Conservation (phyloP, 2,113 vertebrate species). For the Cottus gobio region DNA sequence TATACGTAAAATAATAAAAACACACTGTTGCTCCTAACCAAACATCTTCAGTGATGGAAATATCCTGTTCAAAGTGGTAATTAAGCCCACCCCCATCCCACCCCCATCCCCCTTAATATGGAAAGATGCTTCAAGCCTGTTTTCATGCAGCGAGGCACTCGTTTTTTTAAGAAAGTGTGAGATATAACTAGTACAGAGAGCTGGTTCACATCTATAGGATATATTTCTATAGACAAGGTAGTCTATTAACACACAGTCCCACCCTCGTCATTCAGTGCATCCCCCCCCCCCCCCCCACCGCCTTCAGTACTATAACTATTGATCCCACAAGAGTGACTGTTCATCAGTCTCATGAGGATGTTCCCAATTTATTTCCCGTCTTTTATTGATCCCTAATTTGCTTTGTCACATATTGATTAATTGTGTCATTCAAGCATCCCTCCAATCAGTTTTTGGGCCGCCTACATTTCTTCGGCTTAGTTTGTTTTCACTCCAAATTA, state of each 20-base stretch:
- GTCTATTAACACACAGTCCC: not conserved
- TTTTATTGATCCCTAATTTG: constrained; percentile 22
- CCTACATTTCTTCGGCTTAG: not conserved
- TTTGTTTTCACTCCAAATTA: constrained; percentile 3
- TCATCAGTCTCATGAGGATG: constrained; percentile 25
- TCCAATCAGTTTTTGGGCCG: not conserved
- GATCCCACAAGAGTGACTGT: constrained; percentile 12
- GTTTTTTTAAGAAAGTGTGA: constrained; percentile 13
- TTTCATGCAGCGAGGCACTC: too few species aligned
- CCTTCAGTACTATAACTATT: not conserved
- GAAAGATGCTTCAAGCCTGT: constrained; percentile 16
- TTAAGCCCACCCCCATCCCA: not conserved
- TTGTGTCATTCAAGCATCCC: constrained; percentile 18
- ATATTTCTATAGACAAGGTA: not conserved
- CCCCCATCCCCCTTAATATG: not conserved
- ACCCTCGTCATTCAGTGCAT: constrained; percentile 4
- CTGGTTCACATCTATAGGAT: not conserved
- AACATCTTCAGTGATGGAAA: constrained; percentile 14
- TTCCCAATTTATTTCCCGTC: constrained; percentile 13
- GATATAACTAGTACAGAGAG: not conserved
- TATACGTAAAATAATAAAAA: not conserved
- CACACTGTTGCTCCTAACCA: not conserved
- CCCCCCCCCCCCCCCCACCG: too few species aligned
- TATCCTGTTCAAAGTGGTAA: constrained; percentile 19
- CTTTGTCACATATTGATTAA: constrained; percentile 32